Evolutionary conservation across 2,797 vertebrate genomes (phyloP), one percentile per base, ranked within the genome.

Genomic region (Arrhamphus sclerolepis): DNA sequence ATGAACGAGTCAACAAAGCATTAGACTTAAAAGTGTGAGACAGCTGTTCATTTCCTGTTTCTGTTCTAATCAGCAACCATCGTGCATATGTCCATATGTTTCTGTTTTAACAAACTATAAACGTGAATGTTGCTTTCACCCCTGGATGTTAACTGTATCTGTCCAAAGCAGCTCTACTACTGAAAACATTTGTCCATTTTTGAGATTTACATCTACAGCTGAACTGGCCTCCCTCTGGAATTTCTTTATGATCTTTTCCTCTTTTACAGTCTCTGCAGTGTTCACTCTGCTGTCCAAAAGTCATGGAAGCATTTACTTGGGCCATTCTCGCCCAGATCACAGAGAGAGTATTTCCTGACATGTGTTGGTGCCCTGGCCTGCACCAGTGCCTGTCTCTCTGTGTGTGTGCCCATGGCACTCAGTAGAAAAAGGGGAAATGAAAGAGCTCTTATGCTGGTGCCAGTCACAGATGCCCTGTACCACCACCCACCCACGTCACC

Each of bases 301-400:
- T 67, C 80, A 75, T 44, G 64, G 67, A 85, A 79, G 72, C 51
- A 44, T 72, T 66, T 74, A 70, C 53, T 83, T 28, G 18, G 54
- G 81, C 48, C 66, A 53, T 16, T 20, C 72, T 76, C 75, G 28
- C 73, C 78, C 81, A 80, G 88, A 91, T 91, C 89, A 89, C 82
- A 91, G 78, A 84, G 82, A 83, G 84, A 87, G 81, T 86, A 86
- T 89, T 88, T 91, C 83, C 85, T 88, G 84, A 91, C 87, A 89
- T 89, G 90, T 90, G 88, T 89, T 80, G 82, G 71, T 88, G 78
- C 81, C 83, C 82, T 84, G 72, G 83, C 80, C 85, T 90, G 86
- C 83, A 80, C 82, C 78, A 74, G 61, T 64, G 80, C 81, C 84
- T 76, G 57, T 62, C 78, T 81, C 71, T 78, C 77, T 85, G 70